Evolutionary conservation across 2,888 invertebrate genomes (phyloP), one percentile per base, ranked within the genome.

Genomic region (Eristalis pertinax): DNA sequence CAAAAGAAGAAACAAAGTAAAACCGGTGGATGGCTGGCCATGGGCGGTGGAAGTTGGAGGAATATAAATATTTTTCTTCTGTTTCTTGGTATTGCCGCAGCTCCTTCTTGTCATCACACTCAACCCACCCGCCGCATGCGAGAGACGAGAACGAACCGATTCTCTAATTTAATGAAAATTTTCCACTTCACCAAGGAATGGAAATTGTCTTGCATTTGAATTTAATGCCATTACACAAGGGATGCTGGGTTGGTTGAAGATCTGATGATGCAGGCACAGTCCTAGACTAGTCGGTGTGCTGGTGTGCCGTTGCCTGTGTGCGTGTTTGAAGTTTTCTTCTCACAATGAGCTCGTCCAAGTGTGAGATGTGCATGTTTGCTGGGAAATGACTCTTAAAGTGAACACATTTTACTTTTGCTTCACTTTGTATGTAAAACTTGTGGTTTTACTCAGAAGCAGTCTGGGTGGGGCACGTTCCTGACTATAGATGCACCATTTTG

Each of bases 141-240:
- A 43, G 11, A 2, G 43, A 58, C 32, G 38, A 13, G 38, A 38
- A 65, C 67, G 69, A 63, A 69, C 85, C 89, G 89, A 90, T 90
- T 91, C 90, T 90, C 89, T 90, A 92, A 92, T 92, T 92, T 92
- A 92, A 92, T 92, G 92, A 93, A 92, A 92, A 93, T 92, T 92
- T 92, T 92, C 92, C 92, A 91, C 91, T 92, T 91, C 91, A 91
- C 90, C 91, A 91, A 91, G 80, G 81, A 86, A 83, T 75, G 77
- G 75, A 84, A 85, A 89, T 82, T 63, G 85, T 89, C 65, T 32
- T 75, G 75, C 79, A 87, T 87, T 84, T 87, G 84, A 83, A 87
- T 87, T 77, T 87, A 72, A 63, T 78, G 29, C 41, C 56, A 56
- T 76, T 65, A 60, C 60, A 56, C 56, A 13, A 62, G 22, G 73